Evolutionary conservation across 2,113 vertebrate species (phyloP).

Genomic region (Thinocorus orbignyianus): DNA sequence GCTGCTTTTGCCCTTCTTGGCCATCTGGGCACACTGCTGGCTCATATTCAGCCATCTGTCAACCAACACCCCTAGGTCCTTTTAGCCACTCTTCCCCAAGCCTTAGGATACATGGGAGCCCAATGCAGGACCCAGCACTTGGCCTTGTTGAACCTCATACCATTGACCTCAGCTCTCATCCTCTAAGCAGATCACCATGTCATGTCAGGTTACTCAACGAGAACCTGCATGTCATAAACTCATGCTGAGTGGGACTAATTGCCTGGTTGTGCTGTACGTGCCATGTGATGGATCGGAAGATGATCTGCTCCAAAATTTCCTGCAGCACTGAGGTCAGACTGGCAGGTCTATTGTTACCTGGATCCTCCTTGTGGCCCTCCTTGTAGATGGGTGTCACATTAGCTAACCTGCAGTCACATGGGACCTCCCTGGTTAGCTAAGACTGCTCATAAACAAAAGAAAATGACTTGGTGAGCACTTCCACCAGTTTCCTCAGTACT

Average conservation of each 20-base stretch:
- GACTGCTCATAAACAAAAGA: not conserved
- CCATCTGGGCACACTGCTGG: not conserved
- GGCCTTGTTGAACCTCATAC: not conserved
- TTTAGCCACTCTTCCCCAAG: not conserved
- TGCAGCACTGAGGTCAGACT: fast-evolving
- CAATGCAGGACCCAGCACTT: not conserved
- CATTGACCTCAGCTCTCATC: fast-evolving
- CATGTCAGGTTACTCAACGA: not conserved
- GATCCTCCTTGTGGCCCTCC: not conserved
- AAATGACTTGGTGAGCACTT: not conserved
- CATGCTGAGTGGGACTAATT: not conserved
- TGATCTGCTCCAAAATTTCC: not conserved
- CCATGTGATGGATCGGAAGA: not conserved
- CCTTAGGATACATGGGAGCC: not conserved
- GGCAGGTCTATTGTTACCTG: not conserved
- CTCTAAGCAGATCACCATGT: not conserved
- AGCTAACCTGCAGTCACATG: not conserved
- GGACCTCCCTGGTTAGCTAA: not conserved
- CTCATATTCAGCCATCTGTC: not conserved
- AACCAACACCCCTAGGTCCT: too few species aligned
- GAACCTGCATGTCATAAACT: not conserved
- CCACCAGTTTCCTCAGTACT: not conserved
- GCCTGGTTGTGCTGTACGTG: not conserved
- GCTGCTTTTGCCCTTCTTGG: not conserved
- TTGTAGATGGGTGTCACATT: not conserved